Evolutionary conservation across 2,888 invertebrate species (phyloP).

Genomic region (Branchellion lobata): DNA sequence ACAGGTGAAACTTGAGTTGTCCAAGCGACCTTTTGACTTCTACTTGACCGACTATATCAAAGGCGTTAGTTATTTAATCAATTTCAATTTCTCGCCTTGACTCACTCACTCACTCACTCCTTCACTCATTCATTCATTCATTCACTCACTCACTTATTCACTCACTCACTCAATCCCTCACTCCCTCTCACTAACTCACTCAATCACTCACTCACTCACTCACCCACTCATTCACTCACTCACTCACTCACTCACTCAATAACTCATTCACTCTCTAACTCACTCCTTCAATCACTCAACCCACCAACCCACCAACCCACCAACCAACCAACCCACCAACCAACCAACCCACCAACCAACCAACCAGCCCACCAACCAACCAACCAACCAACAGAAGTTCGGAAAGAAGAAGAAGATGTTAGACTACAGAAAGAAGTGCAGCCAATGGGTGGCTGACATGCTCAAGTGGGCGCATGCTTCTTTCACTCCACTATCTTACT

Average conservation of each 20-base stretch:
- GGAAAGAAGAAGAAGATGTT: neutral
- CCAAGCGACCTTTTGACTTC: neutral
- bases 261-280: neutral
- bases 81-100: too few species aligned
- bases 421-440: neutral
- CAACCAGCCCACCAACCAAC: neutral
- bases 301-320: neutral
- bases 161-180: too few species aligned
- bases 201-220: too few species aligned
- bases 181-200: too few species aligned
- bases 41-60: neutral
- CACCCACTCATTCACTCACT: too few species aligned
- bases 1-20: neutral
- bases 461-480: slow-evolving; percentile 38
- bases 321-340: too few species aligned
- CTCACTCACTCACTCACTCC: too few species aligned
- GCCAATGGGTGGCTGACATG: slow-evolving; percentile 34
- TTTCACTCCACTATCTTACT: too few species aligned
- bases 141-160: too few species aligned
- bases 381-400: neutral
- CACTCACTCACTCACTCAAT: too few species aligned
- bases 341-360: neutral
- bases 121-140: too few species aligned
- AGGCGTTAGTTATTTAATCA: too few species aligned
- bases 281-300: neutral